Evolutionary conservation across 1,140 invertebrate genomes (phyloP).

Genomic region (Drosophila burlai): DNA sequence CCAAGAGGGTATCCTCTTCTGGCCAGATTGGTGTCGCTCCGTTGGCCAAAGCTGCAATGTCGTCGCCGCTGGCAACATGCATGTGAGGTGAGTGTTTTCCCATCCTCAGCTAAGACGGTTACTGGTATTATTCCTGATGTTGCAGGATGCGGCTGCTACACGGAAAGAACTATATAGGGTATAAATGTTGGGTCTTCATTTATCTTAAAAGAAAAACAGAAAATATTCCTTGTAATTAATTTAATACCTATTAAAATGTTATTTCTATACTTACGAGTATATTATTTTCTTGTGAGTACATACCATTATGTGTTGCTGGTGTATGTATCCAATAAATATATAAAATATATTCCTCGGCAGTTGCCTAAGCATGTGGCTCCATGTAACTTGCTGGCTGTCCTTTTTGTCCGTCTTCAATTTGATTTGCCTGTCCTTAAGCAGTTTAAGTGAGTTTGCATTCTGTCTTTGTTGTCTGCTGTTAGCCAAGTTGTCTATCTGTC

Average conservation of each 20-base stretch:
- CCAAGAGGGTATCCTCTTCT: constrained; percentile 22
- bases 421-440: constrained; percentile 69
- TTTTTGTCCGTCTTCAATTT: constrained; percentile 61
- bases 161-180: background rate
- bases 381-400: constrained; percentile 42
- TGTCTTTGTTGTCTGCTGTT: constrained; percentile 51
- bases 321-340: background rate
- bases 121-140: background rate
- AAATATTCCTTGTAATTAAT: background rate
- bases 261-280: background rate
- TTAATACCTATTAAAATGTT: background rate
- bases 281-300: background rate
- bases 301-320: too few relatives aligned
- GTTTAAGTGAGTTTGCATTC: constrained; percentile 76
- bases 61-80: constrained; percentile 66
- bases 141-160: background rate
- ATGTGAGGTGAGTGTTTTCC: constrained; percentile 46
- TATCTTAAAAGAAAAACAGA: background rate
- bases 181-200: background rate
- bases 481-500: constrained; percentile 18
- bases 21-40: constrained; percentile 75
- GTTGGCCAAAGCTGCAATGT: constrained; percentile 69
- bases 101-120: constrained; percentile 45
- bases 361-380: constrained; percentile 53
- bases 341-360: constrained; percentile 27